Base-by-base conservation (phyloP, 1,140 invertebrate genomes). In the Drosophila malerkotliana region DNA sequence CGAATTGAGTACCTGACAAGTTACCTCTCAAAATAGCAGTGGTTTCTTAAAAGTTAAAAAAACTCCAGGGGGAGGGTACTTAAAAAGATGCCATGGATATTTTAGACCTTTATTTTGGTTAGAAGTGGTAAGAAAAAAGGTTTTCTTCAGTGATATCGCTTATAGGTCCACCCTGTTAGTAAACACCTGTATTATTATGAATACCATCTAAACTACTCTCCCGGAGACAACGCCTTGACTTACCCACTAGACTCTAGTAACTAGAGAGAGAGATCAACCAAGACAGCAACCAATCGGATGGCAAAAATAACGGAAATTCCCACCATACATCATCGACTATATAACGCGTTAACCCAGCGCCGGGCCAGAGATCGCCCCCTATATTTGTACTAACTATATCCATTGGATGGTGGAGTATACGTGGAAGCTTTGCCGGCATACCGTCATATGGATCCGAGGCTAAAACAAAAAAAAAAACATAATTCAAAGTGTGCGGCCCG, bases 251-350 rank as follows among this genome's bases (percentile, higher is more conserved):
- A 28, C 5, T 28, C 26, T 28, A 28, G 26, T 6, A 5, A 6
- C n/a, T 51, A 45, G 66, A 56, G 66, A 68, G 62, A 67, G 62
- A 56, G 63, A 68, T 58, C 71, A 2, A 21, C n/a, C 14, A 44
- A 41, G 39, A 52, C 15, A 18, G 32, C 76, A 45, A 66, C 66
- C 79, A 73, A 82, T 79, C 66, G 64, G 55, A 72, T 72, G 58
- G 56, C 55, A 57, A 75, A 68, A 52, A 14, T 82, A 77, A 77
- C 83, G 83, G 83, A 87, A 87, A 88, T 87, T 88, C 83, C 83
- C 83, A 87, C 71, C 66, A 79, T 87, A 87, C 83, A 87, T 87
- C 82, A 79, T 76, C 75, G 62, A 30, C 64, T 81, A 79, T 83
- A 83, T 82, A 82, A 79, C 68, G 52, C 28, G 24, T 52, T 64